These are phyloP conservation scores for Cariama cristata DNA, from an alignment of 2,113 vertebrate genomes.

Conservation along the genomic window DNA sequence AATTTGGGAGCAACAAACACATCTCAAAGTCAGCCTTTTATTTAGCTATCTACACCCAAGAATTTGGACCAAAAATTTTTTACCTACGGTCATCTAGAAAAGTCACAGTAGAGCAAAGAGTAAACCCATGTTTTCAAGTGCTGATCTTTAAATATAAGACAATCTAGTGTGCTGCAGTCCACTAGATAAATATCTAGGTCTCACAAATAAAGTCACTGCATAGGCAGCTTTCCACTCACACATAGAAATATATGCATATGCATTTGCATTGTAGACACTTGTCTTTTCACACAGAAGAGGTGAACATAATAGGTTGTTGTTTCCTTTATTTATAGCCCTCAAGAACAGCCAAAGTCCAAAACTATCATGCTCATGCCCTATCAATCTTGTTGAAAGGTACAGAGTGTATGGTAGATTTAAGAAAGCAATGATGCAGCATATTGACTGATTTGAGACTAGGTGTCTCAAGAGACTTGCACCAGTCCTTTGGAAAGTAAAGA, in stretches of 20 bases:
- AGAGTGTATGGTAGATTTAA: neutral
- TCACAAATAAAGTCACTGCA: neutral
- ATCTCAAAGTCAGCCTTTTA: neutral
- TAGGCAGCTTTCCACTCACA: neutral
- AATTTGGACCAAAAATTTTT: neutral
- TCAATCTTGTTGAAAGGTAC: slow-evolving; percentile 39
- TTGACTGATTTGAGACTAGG: slow-evolving; percentile 24
- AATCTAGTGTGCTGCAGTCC: neutral
- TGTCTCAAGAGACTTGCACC: neutral
- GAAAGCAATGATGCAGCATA: slow-evolving; percentile 10
- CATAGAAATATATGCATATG: neutral
- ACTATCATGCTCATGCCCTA: neutral
- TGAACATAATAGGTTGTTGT: neutral
- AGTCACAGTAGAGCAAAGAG: neutral
- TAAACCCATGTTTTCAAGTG: neutral
- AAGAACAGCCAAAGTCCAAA: slow-evolving; percentile 3
- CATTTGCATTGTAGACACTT: neutral
- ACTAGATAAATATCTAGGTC: neutral
- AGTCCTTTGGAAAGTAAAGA: slow-evolving; percentile 34
- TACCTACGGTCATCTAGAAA: neutral
- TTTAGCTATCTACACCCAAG: neutral
- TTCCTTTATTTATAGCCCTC: slow-evolving; percentile 27
- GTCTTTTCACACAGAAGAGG: neutral
- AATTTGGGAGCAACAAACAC: neutral
- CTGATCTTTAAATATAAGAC: neutral